Conservation (phyloP, 53 echinoderm and acorn worm species). For the Hippasteria phrygiana region DNA sequence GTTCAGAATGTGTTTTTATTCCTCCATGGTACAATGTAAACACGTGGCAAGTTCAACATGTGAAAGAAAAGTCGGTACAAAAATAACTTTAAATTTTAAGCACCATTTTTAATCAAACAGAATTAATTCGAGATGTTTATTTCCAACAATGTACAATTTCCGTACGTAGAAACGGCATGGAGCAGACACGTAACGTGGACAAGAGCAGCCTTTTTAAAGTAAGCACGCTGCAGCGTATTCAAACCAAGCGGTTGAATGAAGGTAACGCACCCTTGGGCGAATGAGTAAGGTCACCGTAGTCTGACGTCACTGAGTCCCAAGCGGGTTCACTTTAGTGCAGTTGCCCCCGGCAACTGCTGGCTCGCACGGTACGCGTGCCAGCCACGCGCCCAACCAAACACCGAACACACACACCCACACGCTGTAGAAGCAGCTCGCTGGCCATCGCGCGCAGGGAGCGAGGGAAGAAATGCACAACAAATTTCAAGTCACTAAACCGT, state of each 20-base stretch:
- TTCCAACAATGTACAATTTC: too few relatives aligned
- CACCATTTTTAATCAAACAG: too few relatives aligned
- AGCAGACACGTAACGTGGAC: too few relatives aligned
- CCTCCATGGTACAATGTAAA: too few relatives aligned
- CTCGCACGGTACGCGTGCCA: slow-evolving; percentile 41
- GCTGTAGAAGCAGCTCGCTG: background rate
- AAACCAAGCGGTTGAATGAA: slow-evolving; percentile 16
- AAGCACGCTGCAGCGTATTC: background rate
- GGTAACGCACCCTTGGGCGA: background rate
- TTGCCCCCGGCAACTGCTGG: slow-evolving; percentile 30
- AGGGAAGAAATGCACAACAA: slow-evolving; percentile 15
- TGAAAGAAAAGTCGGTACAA: too few relatives aligned
- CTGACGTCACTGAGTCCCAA: slow-evolving; percentile 44
- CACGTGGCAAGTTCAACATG: too few relatives aligned
- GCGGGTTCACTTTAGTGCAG: slow-evolving; percentile 61
- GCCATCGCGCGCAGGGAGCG: too few relatives aligned
- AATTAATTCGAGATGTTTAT: too few relatives aligned
- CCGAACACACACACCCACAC: background rate
- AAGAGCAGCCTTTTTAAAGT: background rate
- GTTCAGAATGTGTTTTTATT: too few relatives aligned
- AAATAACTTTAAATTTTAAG: too few relatives aligned
- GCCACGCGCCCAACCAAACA: slow-evolving; percentile 35
- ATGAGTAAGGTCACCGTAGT: slow-evolving; percentile 46
- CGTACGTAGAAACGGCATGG: too few relatives aligned
- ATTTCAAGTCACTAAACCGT: background rate